Evolutionary conservation across 2,888 invertebrate species (phyloP).

Genomic region (Augochlorella aurata): DNA sequence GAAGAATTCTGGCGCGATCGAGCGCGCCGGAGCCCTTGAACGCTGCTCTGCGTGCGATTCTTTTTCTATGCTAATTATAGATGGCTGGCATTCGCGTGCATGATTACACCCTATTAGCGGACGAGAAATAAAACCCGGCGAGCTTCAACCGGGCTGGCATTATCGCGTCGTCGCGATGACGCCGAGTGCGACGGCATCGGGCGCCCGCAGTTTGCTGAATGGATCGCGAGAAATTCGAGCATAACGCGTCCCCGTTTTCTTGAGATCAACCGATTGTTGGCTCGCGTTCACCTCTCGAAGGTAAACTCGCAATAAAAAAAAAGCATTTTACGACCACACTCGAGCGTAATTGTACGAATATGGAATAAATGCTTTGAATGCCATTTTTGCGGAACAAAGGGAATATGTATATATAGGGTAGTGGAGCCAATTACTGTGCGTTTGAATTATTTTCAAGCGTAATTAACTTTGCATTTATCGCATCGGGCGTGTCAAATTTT

Average conservation of each 20-base stretch:
- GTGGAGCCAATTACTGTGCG: no score
- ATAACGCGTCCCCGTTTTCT: not conserved
- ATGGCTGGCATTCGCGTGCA: slow-evolving; percentile 26
- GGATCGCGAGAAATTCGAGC: not conserved
- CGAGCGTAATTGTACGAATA: no score
- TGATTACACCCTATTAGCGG: slow-evolving; percentile 34
- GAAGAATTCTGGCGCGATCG: slow-evolving; percentile 20
- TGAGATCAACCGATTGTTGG: not conserved
- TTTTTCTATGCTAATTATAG: slow-evolving; percentile 39
- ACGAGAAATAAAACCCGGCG: slow-evolving; percentile 21
- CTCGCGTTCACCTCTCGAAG: not conserved
- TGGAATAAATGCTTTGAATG: no score
- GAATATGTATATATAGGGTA: no score
- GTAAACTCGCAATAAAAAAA: not conserved
- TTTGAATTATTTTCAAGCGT: no score
- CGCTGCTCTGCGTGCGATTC: slow-evolving; percentile 11
- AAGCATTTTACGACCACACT: no score
- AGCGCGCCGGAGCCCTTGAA: slow-evolving; percentile 11
- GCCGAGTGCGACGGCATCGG: not conserved
- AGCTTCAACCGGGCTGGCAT: not conserved
- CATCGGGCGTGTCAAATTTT: no score
- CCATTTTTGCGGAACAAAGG: no score
- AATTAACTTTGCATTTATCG: no score
- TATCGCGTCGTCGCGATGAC: slow-evolving; percentile 17
- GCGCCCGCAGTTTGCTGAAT: not conserved